A percentile compares a stretch with the other conserved stretches of the same genome.
Conservation (phyloP, 2,888 invertebrate genomes). For the Ypsolopha scabrella region DNA sequence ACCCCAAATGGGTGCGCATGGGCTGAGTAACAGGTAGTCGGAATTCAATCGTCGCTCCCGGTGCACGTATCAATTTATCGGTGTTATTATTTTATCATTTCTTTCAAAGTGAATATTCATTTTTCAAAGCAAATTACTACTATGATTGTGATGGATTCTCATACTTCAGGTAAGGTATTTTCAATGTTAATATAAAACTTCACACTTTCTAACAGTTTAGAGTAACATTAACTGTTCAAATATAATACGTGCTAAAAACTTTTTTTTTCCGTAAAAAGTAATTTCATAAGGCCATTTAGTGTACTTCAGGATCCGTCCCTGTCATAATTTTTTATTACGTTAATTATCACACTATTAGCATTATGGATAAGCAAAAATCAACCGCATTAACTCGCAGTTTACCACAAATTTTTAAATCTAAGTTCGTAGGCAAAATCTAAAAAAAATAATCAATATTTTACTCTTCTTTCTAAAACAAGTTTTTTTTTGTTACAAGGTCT, state of each 20-base stretch:
- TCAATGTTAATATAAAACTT: neutral
- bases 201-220: neutral
- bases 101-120: neutral
- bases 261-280: neutral
- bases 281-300: neutral
- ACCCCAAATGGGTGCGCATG: too few relatives aligned
- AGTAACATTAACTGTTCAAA: too few relatives aligned
- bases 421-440: neutral
- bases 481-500: slow-evolving; percentile 3
- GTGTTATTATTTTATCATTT: neutral
- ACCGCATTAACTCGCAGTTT: neutral
- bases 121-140: neutral
- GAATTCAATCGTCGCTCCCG: neutral
- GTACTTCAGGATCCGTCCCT: neutral
- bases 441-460: neutral
- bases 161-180: slow-evolving; percentile 2
- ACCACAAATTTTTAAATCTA: neutral
- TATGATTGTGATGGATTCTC: slow-evolving; percentile 1
- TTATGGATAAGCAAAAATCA: neutral
- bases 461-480: neutral
- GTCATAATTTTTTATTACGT: neutral
- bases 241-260: too few relatives aligned
- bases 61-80: slow-evolving; percentile 4
- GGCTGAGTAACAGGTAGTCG: neutral
- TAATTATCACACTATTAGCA: neutral